Percentiles rank a stretch among this genome's conserved stretches.
These are phyloP conservation scores for Actenoides lindsayi DNA, from an alignment of 2,113 vertebrate genomes.

Conservation along the genomic window DNA sequence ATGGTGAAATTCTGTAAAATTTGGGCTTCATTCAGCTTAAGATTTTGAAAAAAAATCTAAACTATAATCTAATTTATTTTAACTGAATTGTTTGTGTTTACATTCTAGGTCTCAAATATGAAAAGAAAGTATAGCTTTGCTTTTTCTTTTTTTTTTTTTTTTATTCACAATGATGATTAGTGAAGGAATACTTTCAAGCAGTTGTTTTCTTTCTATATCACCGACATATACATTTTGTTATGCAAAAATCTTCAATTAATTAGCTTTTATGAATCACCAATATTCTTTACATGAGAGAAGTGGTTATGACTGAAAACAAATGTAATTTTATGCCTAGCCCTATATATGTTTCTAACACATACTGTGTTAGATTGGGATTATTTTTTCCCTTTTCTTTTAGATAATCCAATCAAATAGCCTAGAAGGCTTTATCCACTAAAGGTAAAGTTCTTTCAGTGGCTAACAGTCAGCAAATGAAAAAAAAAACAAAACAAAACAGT, in stretches of 20 bases:
- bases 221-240: neutral
- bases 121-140: neutral
- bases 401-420: neutral
- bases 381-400: neutral
- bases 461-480: neutral
- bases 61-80: neutral
- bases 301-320: neutral
- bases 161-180: neutral
- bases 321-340: neutral
- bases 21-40: neutral
- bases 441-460: neutral
- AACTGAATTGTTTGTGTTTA: neutral
- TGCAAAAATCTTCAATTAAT: neutral
- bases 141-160: neutral
- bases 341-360: neutral
- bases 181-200: neutral
- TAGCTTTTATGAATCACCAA: neutral
- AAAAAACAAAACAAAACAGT: neutral
- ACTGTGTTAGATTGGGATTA: neutral
- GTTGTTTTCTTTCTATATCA: neutral
- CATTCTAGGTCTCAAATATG: neutral
- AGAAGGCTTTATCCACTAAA: neutral
- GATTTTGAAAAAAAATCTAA: neutral
- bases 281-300: neutral
- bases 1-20: neutral